Conservation (phyloP, 2,113 vertebrate genomes). For the Spilogale gracilis region DNA sequence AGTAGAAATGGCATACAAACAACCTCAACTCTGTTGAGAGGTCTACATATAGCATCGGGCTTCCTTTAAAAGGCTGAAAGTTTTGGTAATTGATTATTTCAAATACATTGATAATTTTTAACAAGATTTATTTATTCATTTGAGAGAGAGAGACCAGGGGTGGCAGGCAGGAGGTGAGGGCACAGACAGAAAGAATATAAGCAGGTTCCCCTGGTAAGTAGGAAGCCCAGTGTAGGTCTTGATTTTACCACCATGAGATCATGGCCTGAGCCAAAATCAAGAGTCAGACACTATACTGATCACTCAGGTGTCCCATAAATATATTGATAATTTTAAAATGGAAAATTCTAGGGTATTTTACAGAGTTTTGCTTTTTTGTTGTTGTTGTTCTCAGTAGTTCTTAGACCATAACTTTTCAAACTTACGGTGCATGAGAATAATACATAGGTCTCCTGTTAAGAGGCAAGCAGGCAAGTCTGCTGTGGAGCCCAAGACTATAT, state of each 20-base stretch:
- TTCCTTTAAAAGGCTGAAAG: background rate
- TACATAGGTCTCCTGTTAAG: background rate
- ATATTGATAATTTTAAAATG: background rate
- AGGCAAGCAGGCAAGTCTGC: background rate
- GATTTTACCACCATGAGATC: background rate
- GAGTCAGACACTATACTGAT: background rate
- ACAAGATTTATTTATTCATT: background rate
- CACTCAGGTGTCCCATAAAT: background rate
- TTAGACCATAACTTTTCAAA: background rate
- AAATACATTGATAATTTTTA: background rate
- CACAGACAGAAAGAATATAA: background rate
- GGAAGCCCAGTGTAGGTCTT: background rate
- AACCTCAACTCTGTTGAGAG: background rate
- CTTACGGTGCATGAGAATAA: background rate
- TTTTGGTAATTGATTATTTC: background rate
- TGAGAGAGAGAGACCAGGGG: background rate
- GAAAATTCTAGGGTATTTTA: background rate
- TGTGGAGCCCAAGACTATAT: background rate
- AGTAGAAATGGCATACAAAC: background rate
- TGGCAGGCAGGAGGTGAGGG: background rate
- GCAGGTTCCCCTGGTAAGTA: background rate
- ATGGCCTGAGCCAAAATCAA: background rate
- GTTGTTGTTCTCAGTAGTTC: background rate
- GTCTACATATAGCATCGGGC: background rate
- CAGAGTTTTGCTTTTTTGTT: background rate